Evolutionary conservation across 2,113 vertebrate species (phyloP), one percentile per base, ranked within the genome.

Genomic region (Malurus melanocephalus): DNA sequence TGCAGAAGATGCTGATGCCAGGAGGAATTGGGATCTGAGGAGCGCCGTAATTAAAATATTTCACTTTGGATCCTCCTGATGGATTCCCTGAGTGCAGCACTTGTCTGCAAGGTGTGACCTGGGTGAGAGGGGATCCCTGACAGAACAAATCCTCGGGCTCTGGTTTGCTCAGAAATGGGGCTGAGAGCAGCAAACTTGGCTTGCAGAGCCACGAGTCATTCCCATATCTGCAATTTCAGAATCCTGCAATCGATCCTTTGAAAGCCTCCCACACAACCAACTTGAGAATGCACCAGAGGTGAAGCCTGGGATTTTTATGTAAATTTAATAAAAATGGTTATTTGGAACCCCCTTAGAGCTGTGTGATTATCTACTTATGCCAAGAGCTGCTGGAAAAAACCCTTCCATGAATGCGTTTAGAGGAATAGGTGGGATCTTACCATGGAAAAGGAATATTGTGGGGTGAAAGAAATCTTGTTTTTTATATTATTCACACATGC

Each of bases 291-390:
- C 7, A 80, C 17, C 33, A 40, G 59, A 68, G 80, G 30, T 15
- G 17, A 82, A 88, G 40, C 21, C 24, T 77, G 32, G 4, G 48
- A 26, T 64, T 80, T 80, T 60, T 4, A 60, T 12, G 16, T 9
- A 74, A 76, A 30, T 74, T 71, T 24, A 95, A 24, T 76, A n/a
- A 82, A 81, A 51, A 62, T 30, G 24, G 26, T 62, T 80, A 55
- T 78, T 67, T 76, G 46, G 69, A 76, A 32, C 6, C 6, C 62
- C 22, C 23, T 65, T 24, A 46, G 60, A 90, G 45, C 23, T 72
- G 6, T 57, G 32, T 28, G 32, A 85, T 88, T 88, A 59, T 38
- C 49, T 81, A 28, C 27, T 72, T 40, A 45, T 8, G 32, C 49
- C 40, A 52, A 45, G 40, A 77, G 32, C 23, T 60, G 51, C 45